Conservation (phyloP, 2,113 vertebrate species). For the Irena cyanogastra region DNA sequence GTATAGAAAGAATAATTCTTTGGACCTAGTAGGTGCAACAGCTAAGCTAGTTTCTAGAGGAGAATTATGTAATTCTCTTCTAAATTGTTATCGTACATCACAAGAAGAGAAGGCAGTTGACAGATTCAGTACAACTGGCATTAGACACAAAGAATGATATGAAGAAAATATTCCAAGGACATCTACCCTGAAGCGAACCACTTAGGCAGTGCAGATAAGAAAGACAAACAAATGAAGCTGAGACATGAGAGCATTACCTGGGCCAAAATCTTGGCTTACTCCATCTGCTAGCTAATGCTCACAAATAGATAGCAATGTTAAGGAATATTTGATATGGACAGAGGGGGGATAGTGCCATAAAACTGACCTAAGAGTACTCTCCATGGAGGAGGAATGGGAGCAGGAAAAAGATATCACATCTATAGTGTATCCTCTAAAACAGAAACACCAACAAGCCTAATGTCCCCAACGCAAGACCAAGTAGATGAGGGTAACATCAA, state of each 20-base stretch:
- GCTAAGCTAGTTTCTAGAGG: not conserved
- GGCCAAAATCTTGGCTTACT: not conserved
- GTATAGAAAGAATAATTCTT: not conserved
- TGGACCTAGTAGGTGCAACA: not conserved
- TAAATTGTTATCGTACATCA: not conserved
- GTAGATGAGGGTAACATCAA: not conserved
- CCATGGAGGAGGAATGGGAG: not conserved
- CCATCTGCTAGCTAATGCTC: not conserved
- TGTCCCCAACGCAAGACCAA: not conserved
- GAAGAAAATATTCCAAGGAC: not conserved
- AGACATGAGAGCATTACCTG: not conserved
- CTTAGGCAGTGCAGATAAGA: not conserved
- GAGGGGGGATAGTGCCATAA: not conserved
- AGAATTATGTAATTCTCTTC: not conserved
- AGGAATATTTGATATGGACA: not conserved
- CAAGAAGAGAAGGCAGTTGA: not conserved
- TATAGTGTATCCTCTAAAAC: fast-evolving
- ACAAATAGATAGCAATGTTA: not conserved
- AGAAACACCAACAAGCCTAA: not conserved
- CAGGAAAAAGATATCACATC: not conserved
- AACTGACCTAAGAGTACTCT: not conserved
- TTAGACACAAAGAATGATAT: not conserved
- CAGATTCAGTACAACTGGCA: not conserved
- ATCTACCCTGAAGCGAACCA: not conserved
- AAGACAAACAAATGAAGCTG: not conserved